Percentiles rank a stretch among this genome's conserved stretches.
phyloP scores from a whole-genome alignment of 2,888 invertebrate species.

The Scaptomyza caliginosa region DNA sequence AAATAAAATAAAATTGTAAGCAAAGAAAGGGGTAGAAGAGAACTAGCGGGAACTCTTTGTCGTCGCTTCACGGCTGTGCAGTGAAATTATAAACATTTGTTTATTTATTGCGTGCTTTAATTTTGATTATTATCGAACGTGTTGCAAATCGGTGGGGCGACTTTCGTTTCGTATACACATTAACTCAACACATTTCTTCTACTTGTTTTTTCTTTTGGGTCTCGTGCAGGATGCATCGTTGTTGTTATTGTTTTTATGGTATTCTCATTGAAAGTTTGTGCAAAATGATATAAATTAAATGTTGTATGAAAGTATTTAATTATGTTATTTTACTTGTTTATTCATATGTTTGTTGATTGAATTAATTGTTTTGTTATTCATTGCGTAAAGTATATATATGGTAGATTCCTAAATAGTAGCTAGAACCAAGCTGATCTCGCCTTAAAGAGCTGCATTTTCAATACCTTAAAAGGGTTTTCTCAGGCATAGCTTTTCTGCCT shows the following conservation, averaged over 20 bases:
- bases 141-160: constrained; percentile 45
- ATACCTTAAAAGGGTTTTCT: no score
- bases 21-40: not conserved
- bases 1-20: not conserved
- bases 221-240: constrained; percentile 4
- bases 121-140: constrained; percentile 50
- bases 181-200: constrained; percentile 1
- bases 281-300: not conserved
- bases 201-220: not conserved
- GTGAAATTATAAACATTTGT: constrained; percentile 46
- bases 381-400: no score
- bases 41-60: constrained; percentile 1
- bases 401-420: no score
- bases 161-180: constrained; percentile 41
- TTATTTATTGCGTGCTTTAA: constrained; percentile 49
- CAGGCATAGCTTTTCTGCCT: no score
- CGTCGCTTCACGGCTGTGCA: not conserved
- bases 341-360: no score
- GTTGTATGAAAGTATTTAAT: not conserved
- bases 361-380: no score
- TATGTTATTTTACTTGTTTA: no score
- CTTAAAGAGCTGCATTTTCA: no score
- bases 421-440: no score
- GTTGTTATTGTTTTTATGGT: not conserved
- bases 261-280: not conserved